Conservation (phyloP, 2,888 invertebrate genomes). For the Drosophila mimetica region DNA sequence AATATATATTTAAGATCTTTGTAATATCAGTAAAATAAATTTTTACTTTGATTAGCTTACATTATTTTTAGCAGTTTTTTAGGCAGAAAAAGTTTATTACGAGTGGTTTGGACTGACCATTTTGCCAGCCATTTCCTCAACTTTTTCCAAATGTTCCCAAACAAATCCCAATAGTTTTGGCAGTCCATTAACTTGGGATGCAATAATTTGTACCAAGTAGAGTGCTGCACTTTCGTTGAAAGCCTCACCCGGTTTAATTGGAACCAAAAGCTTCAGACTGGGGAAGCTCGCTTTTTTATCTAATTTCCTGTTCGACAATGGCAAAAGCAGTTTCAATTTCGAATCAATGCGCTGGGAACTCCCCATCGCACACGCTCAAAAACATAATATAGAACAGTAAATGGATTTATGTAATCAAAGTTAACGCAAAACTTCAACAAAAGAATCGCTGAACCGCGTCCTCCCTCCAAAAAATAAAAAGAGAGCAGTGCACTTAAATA, state of each 20-base stretch:
- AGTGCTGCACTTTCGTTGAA: conserved; percentile 28
- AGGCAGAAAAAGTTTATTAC: too few relatives aligned
- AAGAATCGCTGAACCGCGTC: conserved; percentile 66
- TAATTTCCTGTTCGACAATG: conserved; percentile 65
- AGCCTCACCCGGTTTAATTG: conserved; percentile 28
- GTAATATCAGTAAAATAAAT: too few relatives aligned
- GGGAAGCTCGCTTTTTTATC: conserved; percentile 27
- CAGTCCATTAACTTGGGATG: conserved; percentile 12
- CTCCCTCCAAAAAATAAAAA: conserved; percentile 9
- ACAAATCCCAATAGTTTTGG: conserved; percentile 4
- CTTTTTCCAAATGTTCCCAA: background rate
- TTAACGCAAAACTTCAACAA: conserved; percentile 52
- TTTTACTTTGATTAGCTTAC: too few relatives aligned
- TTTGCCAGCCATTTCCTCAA: too few relatives aligned
- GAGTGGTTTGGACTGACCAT: too few relatives aligned
- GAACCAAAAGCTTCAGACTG: conserved; percentile 27
- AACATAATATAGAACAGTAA: conserved; percentile 10
- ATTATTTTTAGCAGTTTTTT: too few relatives aligned
- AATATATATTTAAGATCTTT: too few relatives aligned
- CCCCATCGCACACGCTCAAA: conserved; percentile 13
- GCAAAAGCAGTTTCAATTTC: conserved; percentile 46
- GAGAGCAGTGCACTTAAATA: conserved; percentile 54
- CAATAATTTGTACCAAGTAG: background rate
- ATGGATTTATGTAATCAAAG: conserved; percentile 35
- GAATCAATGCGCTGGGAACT: conserved; percentile 54